Conservation (phyloP, 1,140 invertebrate species). For the Adelges cooleyi region DNA sequence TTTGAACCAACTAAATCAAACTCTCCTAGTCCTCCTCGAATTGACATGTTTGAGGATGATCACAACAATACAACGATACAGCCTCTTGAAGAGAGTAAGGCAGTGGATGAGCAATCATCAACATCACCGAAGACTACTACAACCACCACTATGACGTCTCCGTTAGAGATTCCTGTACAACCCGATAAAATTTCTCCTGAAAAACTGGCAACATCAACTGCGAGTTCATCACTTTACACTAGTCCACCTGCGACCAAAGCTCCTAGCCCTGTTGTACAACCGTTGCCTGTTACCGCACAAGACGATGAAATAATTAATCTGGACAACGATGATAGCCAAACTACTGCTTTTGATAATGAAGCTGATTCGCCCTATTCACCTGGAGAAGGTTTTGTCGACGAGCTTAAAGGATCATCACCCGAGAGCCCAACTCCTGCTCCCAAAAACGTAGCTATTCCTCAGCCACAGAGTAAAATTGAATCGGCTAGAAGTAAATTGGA, state of each 20-base stretch:
- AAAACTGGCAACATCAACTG: conserved; percentile 5
- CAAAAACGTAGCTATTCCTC: background rate
- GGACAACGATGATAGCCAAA: conserved; percentile 29
- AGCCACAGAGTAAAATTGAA: conserved; percentile 26
- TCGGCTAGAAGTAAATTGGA: conserved; percentile 44
- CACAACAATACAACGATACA: conserved; percentile 2
- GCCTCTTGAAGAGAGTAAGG: conserved; percentile 21
- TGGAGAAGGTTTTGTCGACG: conserved; percentile 68
- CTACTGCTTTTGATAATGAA: conserved; percentile 30
- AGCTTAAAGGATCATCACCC: conserved; percentile 71
- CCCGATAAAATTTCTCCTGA: conserved; percentile 21
- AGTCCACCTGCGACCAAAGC: conserved; percentile 1
- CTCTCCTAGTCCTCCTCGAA: conserved; percentile 40
- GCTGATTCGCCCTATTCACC: conserved; percentile 70
- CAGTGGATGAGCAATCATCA: conserved; percentile 8
- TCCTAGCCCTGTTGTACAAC: conserved; percentile 9
- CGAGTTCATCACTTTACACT: conserved; percentile 5
- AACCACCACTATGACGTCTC: conserved; percentile 29
- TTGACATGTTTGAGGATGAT: conserved; percentile 30
- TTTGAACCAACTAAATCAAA: conserved; percentile 76
- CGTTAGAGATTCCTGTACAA: conserved; percentile 26
- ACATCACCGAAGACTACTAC: conserved; percentile 29
- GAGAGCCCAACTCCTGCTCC: conserved; percentile 32
- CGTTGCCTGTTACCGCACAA: background rate
- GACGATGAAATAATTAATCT: conserved; percentile 10